These are phyloP conservation scores for Rhingia campestris DNA, from an alignment of 2,888 invertebrate genomes.

Conservation along the genomic window DNA sequence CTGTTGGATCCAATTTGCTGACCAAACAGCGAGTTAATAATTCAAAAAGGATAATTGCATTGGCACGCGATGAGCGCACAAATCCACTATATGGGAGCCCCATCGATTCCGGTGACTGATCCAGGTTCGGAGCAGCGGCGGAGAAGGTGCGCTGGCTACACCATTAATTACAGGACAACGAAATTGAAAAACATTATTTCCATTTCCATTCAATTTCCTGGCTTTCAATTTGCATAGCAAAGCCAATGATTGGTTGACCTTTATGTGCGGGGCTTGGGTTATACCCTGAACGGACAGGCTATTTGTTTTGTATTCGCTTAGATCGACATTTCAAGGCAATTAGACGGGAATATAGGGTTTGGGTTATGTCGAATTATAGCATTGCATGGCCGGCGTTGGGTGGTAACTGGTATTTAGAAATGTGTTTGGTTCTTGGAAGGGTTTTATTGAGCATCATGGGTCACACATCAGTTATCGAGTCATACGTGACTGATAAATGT, in stretches of 20 bases:
- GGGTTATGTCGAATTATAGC: not conserved
- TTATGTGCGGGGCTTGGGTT: slow-evolving; percentile 3
- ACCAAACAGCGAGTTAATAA: slow-evolving; percentile 72
- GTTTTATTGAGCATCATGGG: too few species aligned
- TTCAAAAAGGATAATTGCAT: slow-evolving; percentile 72
- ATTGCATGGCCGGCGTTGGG: too few species aligned
- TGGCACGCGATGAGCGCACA: slow-evolving; percentile 65
- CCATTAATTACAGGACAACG: slow-evolving; percentile 28
- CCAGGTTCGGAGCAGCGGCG: not conserved
- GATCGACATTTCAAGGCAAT: slow-evolving; percentile 60
- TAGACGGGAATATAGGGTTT: slow-evolving; percentile 19
- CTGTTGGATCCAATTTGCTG: slow-evolving; percentile 70
- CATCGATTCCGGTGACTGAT: slow-evolving; percentile 14
- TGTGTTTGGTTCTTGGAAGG: too few species aligned
- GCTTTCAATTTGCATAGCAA: slow-evolving; percentile 64
- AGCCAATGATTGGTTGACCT: slow-evolving; percentile 61
- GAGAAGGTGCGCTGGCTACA: slow-evolving; percentile 5
- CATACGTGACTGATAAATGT: too few species aligned
- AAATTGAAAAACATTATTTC: slow-evolving; percentile 34
- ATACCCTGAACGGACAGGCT: not conserved
- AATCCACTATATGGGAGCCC: not conserved
- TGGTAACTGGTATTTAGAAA: too few species aligned
- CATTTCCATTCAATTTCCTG: slow-evolving; percentile 46
- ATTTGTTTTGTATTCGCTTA: slow-evolving; percentile 43
- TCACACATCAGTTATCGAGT: too few species aligned